Percentiles rank a stretch among this genome's conserved stretches.
Evolutionary conservation across 2,797 vertebrate genomes (phyloP).

Genomic region (Danio choprae): DNA sequence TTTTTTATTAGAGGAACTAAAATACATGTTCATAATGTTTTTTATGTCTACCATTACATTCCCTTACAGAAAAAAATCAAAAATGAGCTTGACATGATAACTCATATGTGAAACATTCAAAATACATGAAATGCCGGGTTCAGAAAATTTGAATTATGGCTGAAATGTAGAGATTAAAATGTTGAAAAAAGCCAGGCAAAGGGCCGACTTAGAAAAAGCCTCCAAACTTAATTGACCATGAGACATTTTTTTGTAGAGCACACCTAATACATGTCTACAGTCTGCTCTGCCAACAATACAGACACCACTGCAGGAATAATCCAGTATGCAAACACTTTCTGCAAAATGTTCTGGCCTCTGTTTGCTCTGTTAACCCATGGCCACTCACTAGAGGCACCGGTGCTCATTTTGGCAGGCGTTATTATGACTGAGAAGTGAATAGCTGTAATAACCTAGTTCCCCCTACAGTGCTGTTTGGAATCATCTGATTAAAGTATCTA

Average conservation of each 20-base stretch:
- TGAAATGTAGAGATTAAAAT: neutral
- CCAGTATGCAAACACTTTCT: constrained; percentile 26
- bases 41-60: too few relatives aligned
- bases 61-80: too few relatives aligned
- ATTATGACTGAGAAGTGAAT: constrained; percentile 40
- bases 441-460: constrained; percentile 33
- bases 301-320: constrained; percentile 6
- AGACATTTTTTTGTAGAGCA: constrained; percentile 18
- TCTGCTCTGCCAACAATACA: constrained; percentile 9
- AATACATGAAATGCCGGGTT: too few relatives aligned
- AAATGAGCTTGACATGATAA: too few relatives aligned
- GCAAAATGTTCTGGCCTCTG: constrained; percentile 30
- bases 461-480: constrained; percentile 38
- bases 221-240: neutral
- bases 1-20: too few relatives aligned
- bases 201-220: neutral
- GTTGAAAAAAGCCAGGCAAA: neutral
- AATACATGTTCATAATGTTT: too few relatives aligned
- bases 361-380: constrained; percentile 38
- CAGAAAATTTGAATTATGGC: too few relatives aligned
- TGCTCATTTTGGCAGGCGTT: constrained; percentile 33
- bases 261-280: neutral
- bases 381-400: constrained; percentile 14
- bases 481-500: constrained; percentile 43
- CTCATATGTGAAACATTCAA: too few relatives aligned